Percentiles rank a stretch among this genome's conserved stretches.
These are phyloP conservation scores for Rhynchomys soricoides DNA, from an alignment of 2,113 vertebrate species.

Conservation along the genomic window DNA sequence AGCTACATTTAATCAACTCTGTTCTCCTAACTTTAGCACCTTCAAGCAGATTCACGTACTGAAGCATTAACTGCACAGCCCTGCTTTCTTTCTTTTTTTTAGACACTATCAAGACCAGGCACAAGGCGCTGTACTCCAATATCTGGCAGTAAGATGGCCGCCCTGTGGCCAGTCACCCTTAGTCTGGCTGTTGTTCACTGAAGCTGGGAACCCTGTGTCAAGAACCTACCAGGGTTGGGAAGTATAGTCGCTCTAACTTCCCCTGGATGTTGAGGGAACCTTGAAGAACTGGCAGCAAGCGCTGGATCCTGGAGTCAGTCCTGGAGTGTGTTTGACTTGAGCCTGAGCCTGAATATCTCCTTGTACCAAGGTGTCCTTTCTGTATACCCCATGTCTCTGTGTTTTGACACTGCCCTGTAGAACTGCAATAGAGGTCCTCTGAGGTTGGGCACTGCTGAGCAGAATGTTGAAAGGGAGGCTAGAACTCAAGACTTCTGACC, in stretches of 20 bases:
- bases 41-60: background rate
- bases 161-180: background rate
- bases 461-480: background rate
- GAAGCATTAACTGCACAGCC: fast-evolving
- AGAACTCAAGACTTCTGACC: too few species aligned
- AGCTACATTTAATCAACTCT: background rate
- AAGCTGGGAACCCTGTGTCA: background rate
- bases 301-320: background rate
- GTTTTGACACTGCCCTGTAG: background rate
- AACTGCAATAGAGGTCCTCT: background rate
- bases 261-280: background rate
- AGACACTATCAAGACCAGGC: background rate
- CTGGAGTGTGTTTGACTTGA: background rate
- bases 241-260: background rate
- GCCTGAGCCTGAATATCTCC: background rate
- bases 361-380: background rate
- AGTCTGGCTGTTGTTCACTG: background rate
- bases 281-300: background rate
- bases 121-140: too few species aligned
- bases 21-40: background rate
- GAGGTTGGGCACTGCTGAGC: background rate
- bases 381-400: background rate
- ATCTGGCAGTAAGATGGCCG: background rate
- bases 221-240: background rate
- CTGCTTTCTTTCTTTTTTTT: background rate